A percentile compares a stretch with the other conserved stretches of the same genome.
phyloP scores from a whole-genome alignment of 2,113 vertebrate genomes.

The Elanoides forficatus region DNA sequence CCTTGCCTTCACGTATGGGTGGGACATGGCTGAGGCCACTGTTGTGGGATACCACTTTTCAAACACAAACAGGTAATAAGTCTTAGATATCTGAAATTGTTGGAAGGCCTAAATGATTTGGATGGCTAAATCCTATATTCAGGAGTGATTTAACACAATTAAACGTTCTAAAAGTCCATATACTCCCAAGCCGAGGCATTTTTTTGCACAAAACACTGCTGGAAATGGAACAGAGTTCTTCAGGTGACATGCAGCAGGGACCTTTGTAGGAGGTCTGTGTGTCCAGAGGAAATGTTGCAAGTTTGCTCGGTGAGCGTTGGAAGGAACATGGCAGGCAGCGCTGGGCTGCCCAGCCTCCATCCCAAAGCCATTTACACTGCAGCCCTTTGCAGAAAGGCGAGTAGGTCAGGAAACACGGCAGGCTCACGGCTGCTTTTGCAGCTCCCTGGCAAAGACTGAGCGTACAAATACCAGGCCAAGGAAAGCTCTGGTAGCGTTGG shows the following conservation, averaged over 20 bases:
- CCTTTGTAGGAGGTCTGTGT: background rate
- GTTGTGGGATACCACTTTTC: background rate
- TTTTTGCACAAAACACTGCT: background rate
- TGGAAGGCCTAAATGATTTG: background rate
- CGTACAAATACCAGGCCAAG: rapidly evolving
- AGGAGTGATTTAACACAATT: background rate
- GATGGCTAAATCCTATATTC: background rate
- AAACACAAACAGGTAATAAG: background rate
- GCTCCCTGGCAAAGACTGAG: background rate
- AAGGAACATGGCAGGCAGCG: background rate
- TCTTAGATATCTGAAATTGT: background rate
- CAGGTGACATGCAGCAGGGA: background rate
- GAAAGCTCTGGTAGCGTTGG: background rate
- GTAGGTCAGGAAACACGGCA: rapidly evolving
- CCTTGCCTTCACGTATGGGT: background rate
- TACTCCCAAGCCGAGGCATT: background rate
- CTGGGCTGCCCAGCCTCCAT: background rate
- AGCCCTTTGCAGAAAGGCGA: background rate
- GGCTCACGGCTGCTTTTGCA: background rate
- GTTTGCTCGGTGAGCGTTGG: rapidly evolving
- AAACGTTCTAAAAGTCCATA: background rate
- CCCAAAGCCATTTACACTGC: rapidly evolving
- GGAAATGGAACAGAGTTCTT: background rate
- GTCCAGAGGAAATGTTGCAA: rapidly evolving
- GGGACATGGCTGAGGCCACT: background rate